phyloP scores from a whole-genome alignment of 2,113 vertebrate genomes.

The Aramus guarauna region DNA sequence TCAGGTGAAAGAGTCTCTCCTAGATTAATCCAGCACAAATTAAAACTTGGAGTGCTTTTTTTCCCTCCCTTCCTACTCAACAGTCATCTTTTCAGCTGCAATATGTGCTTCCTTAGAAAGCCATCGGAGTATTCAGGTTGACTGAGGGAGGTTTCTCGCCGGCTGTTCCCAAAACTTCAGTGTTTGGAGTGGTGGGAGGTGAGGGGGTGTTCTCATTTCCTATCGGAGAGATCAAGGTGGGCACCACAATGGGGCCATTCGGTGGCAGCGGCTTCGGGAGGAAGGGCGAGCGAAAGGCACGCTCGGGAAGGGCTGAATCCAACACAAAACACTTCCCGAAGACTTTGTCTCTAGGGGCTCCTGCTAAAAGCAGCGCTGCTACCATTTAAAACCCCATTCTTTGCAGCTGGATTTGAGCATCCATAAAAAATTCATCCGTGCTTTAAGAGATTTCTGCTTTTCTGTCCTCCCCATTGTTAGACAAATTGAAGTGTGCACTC shows the following conservation, averaged over 20 bases:
- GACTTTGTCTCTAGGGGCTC: slow-evolving; percentile 67
- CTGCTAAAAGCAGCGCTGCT: slow-evolving; percentile 71
- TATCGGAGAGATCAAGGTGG: neutral
- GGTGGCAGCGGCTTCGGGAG: neutral
- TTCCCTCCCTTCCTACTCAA: neutral
- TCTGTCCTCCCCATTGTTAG: slow-evolving; percentile 91
- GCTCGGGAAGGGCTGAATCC: slow-evolving; percentile 21
- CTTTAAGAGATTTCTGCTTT: slow-evolving; percentile 84
- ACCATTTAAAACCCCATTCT: slow-evolving; percentile 72
- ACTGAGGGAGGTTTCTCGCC: neutral
- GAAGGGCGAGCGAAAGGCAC: neutral
- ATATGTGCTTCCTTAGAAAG: neutral
- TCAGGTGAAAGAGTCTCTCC: neutral
- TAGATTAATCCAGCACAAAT: neutral
- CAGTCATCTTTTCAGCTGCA: neutral
- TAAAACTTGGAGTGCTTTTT: neutral
- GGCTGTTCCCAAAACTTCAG: neutral
- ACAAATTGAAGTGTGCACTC: slow-evolving; percentile 92
- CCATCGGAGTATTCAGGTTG: accelerated
- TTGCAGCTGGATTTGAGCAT: slow-evolving; percentile 85
- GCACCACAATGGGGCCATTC: neutral
- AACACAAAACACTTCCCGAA: slow-evolving; percentile 62
- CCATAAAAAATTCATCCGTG: slow-evolving; percentile 94
- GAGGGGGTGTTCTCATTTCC: neutral
- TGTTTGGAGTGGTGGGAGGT: neutral